These are phyloP conservation scores for Cryptotermes secundus DNA, from an alignment of 1,140 invertebrate genomes.

Conservation along the genomic window DNA sequence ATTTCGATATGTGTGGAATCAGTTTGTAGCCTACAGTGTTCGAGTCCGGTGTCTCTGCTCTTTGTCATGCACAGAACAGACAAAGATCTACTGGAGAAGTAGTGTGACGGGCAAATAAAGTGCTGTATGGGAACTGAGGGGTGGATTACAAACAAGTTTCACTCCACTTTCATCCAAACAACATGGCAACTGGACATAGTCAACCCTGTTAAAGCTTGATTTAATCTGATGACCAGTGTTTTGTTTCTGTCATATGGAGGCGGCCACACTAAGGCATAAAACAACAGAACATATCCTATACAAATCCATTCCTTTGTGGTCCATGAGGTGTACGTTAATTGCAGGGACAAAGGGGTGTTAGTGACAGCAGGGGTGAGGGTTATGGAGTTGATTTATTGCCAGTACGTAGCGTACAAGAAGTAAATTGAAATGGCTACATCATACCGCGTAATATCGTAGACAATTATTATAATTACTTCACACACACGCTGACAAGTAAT, in stretches of 20 bases:
- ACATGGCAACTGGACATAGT: not conserved
- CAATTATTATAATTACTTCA: not conserved
- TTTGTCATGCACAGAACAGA: not conserved
- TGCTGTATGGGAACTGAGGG: not conserved
- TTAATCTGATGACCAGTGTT: not conserved
- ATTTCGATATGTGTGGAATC: not conserved
- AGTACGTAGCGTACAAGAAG: not conserved
- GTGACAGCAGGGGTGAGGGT: not conserved
- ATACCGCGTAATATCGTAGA: not conserved
- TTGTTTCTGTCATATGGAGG: not conserved
- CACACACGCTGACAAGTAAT: not conserved
- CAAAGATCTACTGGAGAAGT: not conserved
- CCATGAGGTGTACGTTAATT: not conserved
- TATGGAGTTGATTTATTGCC: not conserved
- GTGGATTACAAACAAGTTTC: not conserved
- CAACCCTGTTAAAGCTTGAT: not conserved
- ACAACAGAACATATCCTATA: slow-evolving; percentile 15
- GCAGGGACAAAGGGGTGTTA: not conserved
- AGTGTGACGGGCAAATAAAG: not conserved
- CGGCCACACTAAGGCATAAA: not conserved
- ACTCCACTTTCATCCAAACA: not conserved
- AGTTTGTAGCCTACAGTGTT: not conserved
- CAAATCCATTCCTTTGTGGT: slow-evolving; percentile 11
- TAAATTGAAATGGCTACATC: not conserved
- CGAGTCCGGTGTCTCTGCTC: not conserved